These are phyloP conservation scores for Chrysocyon brachyurus DNA, from an alignment of 2,797 vertebrate species.

Conservation along the genomic window DNA sequence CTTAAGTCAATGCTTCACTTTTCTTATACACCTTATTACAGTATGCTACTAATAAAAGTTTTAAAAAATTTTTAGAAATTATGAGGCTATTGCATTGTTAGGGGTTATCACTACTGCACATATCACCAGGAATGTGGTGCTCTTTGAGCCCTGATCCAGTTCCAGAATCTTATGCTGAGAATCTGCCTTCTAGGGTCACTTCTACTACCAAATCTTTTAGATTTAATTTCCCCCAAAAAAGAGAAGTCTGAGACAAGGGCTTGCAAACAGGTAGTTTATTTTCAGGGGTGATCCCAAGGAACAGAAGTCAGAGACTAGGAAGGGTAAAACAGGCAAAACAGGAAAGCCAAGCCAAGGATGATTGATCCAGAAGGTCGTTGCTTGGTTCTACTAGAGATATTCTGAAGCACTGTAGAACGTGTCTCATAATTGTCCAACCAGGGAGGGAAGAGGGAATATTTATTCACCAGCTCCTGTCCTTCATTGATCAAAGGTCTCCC, in stretches of 20 bases:
- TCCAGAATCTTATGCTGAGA: not conserved
- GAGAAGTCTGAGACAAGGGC: not conserved
- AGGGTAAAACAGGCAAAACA: not conserved
- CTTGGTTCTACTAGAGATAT: not conserved
- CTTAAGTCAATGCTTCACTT: not conserved
- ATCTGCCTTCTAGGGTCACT: not conserved
- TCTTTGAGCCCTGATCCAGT: not conserved
- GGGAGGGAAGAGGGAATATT: not conserved
- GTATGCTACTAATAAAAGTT: not conserved
- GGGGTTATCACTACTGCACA: not conserved
- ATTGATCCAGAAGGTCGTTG: not conserved
- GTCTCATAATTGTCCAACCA: not conserved
- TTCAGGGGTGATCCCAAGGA: not conserved
- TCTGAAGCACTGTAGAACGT: not conserved
- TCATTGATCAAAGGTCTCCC: not conserved
- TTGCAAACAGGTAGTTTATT: conserved; percentile 5
- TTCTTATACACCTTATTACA: conserved; percentile 5
- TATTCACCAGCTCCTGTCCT: not conserved
- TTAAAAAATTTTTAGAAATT: not conserved
- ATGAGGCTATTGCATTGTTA: not conserved
- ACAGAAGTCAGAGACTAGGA: not conserved
- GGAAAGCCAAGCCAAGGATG: not conserved
- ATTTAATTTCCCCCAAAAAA: not conserved
- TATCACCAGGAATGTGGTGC: not conserved
- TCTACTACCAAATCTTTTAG: conserved; percentile 10